Conservation (phyloP, 2,888 invertebrate species). For the Notodromas monacha region DNA sequence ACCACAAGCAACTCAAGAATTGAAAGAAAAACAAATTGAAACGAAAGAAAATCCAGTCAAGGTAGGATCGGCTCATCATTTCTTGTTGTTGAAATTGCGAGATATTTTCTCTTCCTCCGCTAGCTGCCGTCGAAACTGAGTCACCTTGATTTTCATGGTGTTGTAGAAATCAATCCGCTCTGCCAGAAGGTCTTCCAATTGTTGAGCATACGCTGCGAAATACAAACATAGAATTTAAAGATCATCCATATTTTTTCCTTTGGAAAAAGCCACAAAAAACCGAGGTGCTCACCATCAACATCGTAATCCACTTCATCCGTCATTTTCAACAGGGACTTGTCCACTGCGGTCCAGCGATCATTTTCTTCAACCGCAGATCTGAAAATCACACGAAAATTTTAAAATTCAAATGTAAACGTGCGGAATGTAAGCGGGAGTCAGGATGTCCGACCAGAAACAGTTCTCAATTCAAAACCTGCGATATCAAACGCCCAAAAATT, state of each 20-base stretch:
- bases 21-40: no score
- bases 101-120: constrained; percentile 40
- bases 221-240: constrained; percentile 7
- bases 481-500: no score
- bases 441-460: no score
- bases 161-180: constrained; percentile 37
- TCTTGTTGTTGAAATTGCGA: constrained; percentile 17
- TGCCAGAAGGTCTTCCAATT: constrained; percentile 47
- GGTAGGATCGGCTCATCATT: no score
- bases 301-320: constrained; percentile 83
- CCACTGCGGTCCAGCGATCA: no score
- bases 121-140: constrained; percentile 48
- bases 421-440: no score
- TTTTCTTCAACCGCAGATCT: no score
- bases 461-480: no score
- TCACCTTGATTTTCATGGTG: constrained; percentile 39
- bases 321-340: constrained; percentile 37
- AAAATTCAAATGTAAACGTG: no score
- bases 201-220: constrained; percentile 57
- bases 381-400: no score
- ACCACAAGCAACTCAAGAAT: no score
- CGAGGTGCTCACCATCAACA: constrained; percentile 43
- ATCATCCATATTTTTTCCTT: constrained; percentile 2
- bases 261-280: not conserved
- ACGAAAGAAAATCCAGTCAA: no score